Evolutionary conservation across 2,888 invertebrate species (phyloP).

Genomic region (Nyleta sp.): DNA sequence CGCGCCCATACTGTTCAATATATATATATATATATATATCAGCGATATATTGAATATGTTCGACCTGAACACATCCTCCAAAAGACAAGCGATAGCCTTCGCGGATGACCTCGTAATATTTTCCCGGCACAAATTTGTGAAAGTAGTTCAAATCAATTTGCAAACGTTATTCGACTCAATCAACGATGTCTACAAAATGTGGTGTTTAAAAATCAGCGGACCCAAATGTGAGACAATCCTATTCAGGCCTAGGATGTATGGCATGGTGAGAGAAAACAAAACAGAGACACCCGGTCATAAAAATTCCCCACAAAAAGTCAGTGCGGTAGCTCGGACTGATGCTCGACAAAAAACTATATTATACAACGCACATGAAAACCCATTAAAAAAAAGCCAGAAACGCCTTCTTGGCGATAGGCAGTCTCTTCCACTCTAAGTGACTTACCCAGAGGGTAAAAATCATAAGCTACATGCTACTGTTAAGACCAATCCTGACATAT

Average conservation of each 20-base stretch:
- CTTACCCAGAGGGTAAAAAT: background rate
- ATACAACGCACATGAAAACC: background rate
- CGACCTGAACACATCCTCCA: background rate
- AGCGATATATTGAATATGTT: background rate
- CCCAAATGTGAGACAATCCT: conserved; percentile 8
- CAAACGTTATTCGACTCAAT: background rate
- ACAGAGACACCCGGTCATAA: background rate
- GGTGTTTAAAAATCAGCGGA: conserved; percentile 2
- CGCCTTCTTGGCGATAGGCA: background rate
- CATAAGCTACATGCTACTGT: conserved; percentile 1
- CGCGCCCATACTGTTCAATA: background rate
- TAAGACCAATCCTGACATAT: background rate
- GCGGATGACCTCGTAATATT: background rate
- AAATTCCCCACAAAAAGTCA: conserved; percentile 6
- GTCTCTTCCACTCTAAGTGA: background rate
- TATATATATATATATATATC: background rate
- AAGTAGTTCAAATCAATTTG: background rate
- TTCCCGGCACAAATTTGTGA: background rate
- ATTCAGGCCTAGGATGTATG: background rate
- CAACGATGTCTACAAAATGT: background rate
- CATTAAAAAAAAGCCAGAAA: conserved; percentile 1
- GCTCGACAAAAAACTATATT: conserved; percentile 13
- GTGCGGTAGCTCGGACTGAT: conserved; percentile 6
- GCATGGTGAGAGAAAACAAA: background rate
- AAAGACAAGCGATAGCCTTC: background rate